These are phyloP conservation scores for Oxygymnocypris stewartii DNA, from an alignment of 2,113 vertebrate genomes.

Conservation along the genomic window DNA sequence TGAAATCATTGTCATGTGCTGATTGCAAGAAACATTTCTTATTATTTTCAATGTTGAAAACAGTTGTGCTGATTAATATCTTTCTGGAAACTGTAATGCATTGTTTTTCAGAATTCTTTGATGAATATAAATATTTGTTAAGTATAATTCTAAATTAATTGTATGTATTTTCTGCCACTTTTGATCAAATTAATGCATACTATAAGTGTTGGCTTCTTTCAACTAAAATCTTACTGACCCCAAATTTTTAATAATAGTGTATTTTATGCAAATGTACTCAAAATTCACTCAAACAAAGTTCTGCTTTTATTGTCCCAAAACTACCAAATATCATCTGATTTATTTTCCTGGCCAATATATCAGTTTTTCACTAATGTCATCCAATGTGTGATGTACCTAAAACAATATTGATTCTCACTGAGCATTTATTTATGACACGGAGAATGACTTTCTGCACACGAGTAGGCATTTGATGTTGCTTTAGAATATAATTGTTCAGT, in stretches of 20 bases:
- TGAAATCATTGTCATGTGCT: background rate
- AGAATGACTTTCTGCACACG: slow-evolving; percentile 5
- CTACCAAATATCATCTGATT: background rate
- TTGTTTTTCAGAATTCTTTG: background rate
- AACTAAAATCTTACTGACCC: background rate
- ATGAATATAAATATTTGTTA: background rate
- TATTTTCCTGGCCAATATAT: background rate
- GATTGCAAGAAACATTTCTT: background rate
- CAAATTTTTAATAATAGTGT: background rate
- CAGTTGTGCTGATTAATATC: background rate
- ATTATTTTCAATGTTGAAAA: background rate
- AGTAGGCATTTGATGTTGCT: slow-evolving; percentile 32
- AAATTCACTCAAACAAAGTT: background rate
- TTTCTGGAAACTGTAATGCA: background rate
- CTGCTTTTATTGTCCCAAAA: background rate
- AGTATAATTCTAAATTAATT: too few species aligned
- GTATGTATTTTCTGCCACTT: background rate
- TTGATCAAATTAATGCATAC: background rate
- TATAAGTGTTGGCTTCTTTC: background rate
- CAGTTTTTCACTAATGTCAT: background rate
- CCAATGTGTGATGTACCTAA: background rate
- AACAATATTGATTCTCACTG: slow-evolving; percentile 1
- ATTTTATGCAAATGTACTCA: background rate
- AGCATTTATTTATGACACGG: background rate
- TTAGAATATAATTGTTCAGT: slow-evolving; percentile 39